Conservation (phyloP, 2,797 vertebrate genomes). For the Molossus alvarezi region DNA sequence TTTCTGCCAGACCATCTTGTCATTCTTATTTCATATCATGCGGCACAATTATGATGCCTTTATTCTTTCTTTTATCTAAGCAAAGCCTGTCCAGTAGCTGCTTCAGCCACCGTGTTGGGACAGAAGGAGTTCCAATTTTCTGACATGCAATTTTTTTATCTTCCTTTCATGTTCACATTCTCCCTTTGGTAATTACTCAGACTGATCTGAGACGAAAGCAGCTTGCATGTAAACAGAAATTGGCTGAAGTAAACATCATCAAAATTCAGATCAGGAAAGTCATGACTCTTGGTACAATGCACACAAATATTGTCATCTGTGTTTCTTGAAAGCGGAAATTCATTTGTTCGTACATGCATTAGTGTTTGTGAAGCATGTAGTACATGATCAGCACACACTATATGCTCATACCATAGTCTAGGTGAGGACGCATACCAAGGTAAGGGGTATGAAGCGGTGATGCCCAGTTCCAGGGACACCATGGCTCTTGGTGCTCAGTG, state of each 20-base stretch:
- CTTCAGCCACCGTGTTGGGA: not conserved
- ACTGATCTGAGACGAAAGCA: not conserved
- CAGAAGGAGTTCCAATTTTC: not conserved
- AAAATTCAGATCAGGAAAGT: constrained; percentile 28
- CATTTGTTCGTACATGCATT: not conserved
- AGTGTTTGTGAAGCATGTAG: not conserved
- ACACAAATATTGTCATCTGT: not conserved
- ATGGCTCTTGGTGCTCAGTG: not conserved
- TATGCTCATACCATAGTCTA: not conserved
- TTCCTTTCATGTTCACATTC: not conserved
- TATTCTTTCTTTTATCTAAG: not conserved
- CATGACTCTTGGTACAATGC: not conserved
- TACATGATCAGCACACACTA: fast-evolving
- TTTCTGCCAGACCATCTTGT: not conserved
- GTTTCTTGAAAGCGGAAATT: not conserved
- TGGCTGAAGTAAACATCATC: not conserved
- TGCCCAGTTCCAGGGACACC: not conserved
- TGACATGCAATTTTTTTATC: not conserved
- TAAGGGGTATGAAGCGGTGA: not conserved
- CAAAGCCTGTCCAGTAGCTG: not conserved
- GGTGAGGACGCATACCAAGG: fast-evolving
- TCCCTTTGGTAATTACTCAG: not conserved
- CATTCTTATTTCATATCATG: not conserved
- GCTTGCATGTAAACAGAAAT: not conserved
- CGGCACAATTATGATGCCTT: not conserved